A percentile compares a stretch with the other conserved stretches of the same genome.
Evolutionary conservation across 2,888 invertebrate genomes (phyloP).

Genomic region (Papilio gigon): DNA sequence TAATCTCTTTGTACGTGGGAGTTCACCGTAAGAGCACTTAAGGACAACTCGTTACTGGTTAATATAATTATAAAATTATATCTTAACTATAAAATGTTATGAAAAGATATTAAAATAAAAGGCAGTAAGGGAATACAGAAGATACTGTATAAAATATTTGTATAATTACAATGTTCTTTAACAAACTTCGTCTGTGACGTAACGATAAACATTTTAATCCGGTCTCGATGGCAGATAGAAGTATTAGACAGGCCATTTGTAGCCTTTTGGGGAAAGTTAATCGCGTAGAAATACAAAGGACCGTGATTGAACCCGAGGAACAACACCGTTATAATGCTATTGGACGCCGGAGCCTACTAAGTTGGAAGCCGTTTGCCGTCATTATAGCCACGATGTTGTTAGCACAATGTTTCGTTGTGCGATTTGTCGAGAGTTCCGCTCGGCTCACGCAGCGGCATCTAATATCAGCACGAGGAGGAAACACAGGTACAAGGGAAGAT

Average conservation of each 20-base stretch:
- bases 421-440: conserved; percentile 18
- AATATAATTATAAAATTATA: too few relatives aligned
- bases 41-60: too few relatives aligned
- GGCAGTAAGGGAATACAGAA: not conserved
- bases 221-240: conserved; percentile 33
- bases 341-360: conserved; percentile 37
- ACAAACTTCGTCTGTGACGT: conserved; percentile 25
- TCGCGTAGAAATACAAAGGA: conserved; percentile 47
- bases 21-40: too few relatives aligned
- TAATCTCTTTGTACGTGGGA: too few relatives aligned
- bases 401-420: conserved; percentile 34
- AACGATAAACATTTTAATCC: conserved; percentile 35
- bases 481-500: not conserved
- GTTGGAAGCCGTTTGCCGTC: conserved; percentile 38
- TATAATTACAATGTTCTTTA: conserved; percentile 3
- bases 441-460: not conserved
- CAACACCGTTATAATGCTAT: conserved; percentile 26
- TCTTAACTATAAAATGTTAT: not conserved
- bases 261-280: conserved; percentile 47
- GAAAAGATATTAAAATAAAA: not conserved
- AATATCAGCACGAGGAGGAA: not conserved
- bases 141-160: not conserved
- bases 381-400: conserved; percentile 33
- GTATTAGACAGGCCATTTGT: conserved; percentile 39
- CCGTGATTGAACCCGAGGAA: conserved; percentile 35